Conservation (phyloP, 2,797 vertebrate species). For the Onychomys torridus region DNA sequence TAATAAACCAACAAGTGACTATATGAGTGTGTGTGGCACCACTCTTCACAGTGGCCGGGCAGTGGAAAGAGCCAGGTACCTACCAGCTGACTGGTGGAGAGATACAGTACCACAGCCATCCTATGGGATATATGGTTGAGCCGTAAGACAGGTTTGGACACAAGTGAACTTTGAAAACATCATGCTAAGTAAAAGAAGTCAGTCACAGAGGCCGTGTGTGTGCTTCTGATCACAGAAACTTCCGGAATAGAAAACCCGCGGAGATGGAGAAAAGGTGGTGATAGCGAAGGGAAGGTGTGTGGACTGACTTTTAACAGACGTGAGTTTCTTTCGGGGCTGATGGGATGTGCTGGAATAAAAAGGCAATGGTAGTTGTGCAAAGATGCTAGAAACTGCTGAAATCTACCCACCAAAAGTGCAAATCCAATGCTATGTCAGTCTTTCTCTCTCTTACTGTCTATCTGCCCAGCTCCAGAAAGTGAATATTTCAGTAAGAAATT, state of each 20-base stretch:
- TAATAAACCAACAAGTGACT: background rate
- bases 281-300: too few species aligned
- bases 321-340: too few species aligned
- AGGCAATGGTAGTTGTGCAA: too few species aligned
- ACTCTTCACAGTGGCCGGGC: background rate
- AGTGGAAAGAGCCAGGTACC: background rate
- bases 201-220: background rate
- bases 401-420: too few species aligned
- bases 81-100: background rate
- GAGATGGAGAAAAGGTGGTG: too few species aligned
- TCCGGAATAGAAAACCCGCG: too few species aligned
- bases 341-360: too few species aligned
- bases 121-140: background rate
- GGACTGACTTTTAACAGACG: too few species aligned
- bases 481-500: background rate
- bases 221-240: too few species aligned
- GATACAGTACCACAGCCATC: too few species aligned
- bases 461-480: background rate
- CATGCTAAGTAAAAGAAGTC: background rate
- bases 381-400: too few species aligned
- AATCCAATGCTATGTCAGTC: too few species aligned
- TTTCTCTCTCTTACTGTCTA: background rate
- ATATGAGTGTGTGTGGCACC: background rate
- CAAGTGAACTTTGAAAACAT: background rate
- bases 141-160: background rate